Conservation (phyloP, 1,140 invertebrate genomes). For the Aradophagus sp. region DNA sequence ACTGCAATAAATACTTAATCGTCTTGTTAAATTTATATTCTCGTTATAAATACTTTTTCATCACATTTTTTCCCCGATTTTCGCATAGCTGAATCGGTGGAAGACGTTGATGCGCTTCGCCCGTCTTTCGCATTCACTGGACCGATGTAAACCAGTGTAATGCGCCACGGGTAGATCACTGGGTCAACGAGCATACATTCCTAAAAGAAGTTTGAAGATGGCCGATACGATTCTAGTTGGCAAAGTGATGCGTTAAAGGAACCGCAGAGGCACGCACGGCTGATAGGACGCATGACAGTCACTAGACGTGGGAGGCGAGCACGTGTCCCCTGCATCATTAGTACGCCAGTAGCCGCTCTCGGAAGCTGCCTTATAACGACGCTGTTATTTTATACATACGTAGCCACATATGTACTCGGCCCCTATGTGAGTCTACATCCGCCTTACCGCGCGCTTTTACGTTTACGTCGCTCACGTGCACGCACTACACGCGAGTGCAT, state of each 20-base stretch:
- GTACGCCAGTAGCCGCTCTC: slow-evolving; percentile 57
- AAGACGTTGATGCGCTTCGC: too few species aligned
- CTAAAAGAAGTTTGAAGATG: slow-evolving; percentile 43
- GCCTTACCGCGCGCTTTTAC: slow-evolving; percentile 31
- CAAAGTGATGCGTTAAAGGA: slow-evolving; percentile 51
- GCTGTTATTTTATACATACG: slow-evolving; percentile 62
- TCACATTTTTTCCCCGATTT: too few species aligned
- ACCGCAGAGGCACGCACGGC: slow-evolving; percentile 41
- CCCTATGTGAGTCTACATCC: slow-evolving; percentile 21
- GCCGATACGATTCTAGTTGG: slow-evolving; percentile 33
- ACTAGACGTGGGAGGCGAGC: slow-evolving; percentile 61
- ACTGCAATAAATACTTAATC: too few species aligned
- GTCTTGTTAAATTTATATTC: too few species aligned
- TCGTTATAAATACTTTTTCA: too few species aligned
- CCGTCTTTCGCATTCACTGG: too few species aligned
- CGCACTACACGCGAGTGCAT: slow-evolving; percentile 37
- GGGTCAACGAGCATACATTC: too few species aligned
- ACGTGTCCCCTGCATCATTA: slow-evolving; percentile 67
- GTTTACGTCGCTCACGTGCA: slow-evolving; percentile 23
- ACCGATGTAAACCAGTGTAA: too few species aligned
- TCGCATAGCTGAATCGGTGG: too few species aligned
- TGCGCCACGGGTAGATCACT: too few species aligned
- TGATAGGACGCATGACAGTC: slow-evolving; percentile 57
- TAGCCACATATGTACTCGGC: slow-evolving; percentile 27
- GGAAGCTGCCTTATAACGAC: slow-evolving; percentile 61